Base-by-base conservation (phyloP, 2,113 vertebrate genomes). In the Paradoxurus hermaphroditus region DNA sequence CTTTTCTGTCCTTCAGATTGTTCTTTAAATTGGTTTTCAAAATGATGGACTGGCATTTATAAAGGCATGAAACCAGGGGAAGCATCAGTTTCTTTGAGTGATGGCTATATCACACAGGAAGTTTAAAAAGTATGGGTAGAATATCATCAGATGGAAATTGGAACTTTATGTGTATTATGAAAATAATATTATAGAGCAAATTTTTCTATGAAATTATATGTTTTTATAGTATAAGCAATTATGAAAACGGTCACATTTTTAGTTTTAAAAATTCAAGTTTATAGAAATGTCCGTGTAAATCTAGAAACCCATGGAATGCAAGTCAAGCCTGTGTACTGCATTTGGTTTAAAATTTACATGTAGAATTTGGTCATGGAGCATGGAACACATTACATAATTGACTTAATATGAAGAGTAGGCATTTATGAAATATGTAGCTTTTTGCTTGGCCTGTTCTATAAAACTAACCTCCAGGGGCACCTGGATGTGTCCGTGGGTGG, bases 361-460 rank as follows among this genome's bases (percentile, higher is more conserved):
- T 2, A 86, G 86, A 62, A 62, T 75, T 89, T 84, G 62, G 21
- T 53, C 79, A 68, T 79, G 73, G 4, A 77, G 63, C 1, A 4
- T 46, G 31, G 23, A 82, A 44, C 7, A 73, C 34, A 59, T 92
- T 67, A 77, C 2, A 1, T 81, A 56, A 65, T 92, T 83, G 34
- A 87, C 8, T 70, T 79, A 36, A 34, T 53, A 27, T 72, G 36
- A 87, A 85, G 84, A 65, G 27, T 82, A 86, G 65, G 15, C 13
- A 77, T 82, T 89, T 72, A 81, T 1, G 70, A 82, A 79, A 92
- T 95, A 73, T 49, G 90, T 90, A 78, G 72, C 8, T 39, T 87
- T 89, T 85, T 94, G 62, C 51, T 94, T 65, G 23, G 36, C 73
- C 16, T 94, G 15, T 86, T 96, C 53, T 68, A 67, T 83, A 94